phyloP scores from a whole-genome alignment of 2,113 vertebrate species.

The Corvus hawaiiensis region DNA sequence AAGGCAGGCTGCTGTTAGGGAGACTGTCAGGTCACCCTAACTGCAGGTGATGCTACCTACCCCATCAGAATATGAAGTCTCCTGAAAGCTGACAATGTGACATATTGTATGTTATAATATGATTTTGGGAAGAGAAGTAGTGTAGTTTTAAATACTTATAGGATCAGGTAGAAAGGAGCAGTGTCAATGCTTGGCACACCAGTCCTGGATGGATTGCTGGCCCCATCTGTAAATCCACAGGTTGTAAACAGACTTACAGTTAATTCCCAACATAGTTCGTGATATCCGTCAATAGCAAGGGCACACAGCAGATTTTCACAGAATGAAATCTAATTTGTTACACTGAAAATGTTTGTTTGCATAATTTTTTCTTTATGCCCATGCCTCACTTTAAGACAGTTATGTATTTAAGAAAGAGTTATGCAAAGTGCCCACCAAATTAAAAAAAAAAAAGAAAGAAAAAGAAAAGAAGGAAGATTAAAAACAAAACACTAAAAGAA shows the following conservation, averaged over 20 bases:
- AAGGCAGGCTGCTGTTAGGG: neutral
- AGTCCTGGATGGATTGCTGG: neutral
- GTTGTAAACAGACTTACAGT: neutral
- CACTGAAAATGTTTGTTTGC: neutral
- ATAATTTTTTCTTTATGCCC: neutral
- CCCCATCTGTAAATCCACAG: neutral
- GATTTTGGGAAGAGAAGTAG: neutral
- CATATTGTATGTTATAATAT: neutral
- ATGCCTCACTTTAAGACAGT: neutral
- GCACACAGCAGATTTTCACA: neutral
- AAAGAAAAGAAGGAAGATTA: neutral
- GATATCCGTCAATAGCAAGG: neutral
- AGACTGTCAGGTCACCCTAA: neutral
- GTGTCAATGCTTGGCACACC: neutral
- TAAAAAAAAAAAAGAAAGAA: neutral
- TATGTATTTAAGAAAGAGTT: neutral
- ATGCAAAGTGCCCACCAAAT: neutral
- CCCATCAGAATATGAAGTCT: neutral
- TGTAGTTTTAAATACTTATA: neutral
- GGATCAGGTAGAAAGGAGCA: neutral
- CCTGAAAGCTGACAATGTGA: neutral
- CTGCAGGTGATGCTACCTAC: neutral
- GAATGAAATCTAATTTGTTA: neutral
- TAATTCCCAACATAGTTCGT: neutral
- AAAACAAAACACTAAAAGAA: neutral